Evolutionary conservation across 2,888 invertebrate genomes (phyloP), one percentile per base, ranked within the genome.

Genomic region (Clusia tigrina): DNA sequence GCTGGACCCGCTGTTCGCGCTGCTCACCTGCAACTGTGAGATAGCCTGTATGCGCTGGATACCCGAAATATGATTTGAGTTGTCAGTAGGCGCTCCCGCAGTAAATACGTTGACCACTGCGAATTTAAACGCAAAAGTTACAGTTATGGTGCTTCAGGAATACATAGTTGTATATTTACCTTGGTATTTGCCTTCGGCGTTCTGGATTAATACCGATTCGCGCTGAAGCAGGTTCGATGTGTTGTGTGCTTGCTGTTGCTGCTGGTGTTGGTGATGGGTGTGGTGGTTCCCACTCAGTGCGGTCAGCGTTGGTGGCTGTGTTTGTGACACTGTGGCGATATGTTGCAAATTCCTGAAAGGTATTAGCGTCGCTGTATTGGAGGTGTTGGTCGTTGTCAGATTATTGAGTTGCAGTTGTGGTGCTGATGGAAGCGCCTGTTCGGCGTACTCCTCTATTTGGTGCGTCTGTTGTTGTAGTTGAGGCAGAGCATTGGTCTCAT

Each of bases 301-400:
- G 24, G n/a, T 54, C 48, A 53, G n/a, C 18, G 12, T 56, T 32
- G 26, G 56, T 6, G 10, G 48, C 20, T 58, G 18, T 48, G 48
- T 12, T 93, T 93, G 74, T 91, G 88, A 62, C 5, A 18, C n/a
- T 3, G 24, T 10, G n/a, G 56, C 42, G 15, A 67, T 42, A 3
- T 65, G 67, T 37, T 63, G 65, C 26, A 63, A 17, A 54, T 60
- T 65, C 20, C 61, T 42, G 17, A 57, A 63, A 10, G 63, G 63
- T 42, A 63, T 62, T 5, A 64, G 23, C 5, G 58, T 64, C 10
- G 64, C 55, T 6, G 56, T 54, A 42, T 10, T 42, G 9, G 42
- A 10, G 10, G 42, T 42, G 24, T 53, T 58, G 48, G 63, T 51
- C 10, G 67, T 18, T 17, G 54, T 23, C n/a, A 58, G 52, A 15